Base-by-base conservation (phyloP, 2,888 invertebrate genomes). In the Dione juno region DNA sequence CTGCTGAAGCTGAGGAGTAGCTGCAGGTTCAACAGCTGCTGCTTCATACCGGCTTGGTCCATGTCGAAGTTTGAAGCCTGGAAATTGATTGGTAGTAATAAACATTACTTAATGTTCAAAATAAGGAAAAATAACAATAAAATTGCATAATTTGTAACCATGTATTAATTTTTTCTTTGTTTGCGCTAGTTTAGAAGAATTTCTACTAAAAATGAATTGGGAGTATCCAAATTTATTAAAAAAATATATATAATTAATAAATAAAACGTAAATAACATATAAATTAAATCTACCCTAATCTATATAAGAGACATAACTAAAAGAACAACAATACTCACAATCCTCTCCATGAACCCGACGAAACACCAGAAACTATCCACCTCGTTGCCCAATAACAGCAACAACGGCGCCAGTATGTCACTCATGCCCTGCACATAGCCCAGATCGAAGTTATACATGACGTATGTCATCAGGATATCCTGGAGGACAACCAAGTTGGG, bases 321-420 rank as follows among this genome's bases (percentile, higher is more conserved):
- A 37, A 48, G 11, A 40, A 57, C 67, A 65, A 41, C 19, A 16
- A 73, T 74, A 93, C 96, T 94, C 87, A 98, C 98, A 86, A 99
- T 96, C 94, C 96, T 96, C 72, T 99, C 96, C 98, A 99, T 99
- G 80, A 99, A 98, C 10, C 99, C 99, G 48, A 97, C 98, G 86
- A 99, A 99, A 88, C 99, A 98, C 99, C 99, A 99, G 92, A 99
- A 99, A 0, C 98, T 96, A 85, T 99, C 99, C 3, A 98, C 97
- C 88, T 99, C 99, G 83, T 98, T 96, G 76, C 96, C 96, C 94
- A 99, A 94, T 58, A 99, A 94, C 82, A 96, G 95, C 67, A 99
- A 91, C 79, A 99, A 95, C 0, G 99, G 99, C 8, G 99, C 97
- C 67, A 99, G 89, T 65, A 99, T 94, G 88, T 99, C 99, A 80